Evolutionary conservation across 2,888 invertebrate genomes (phyloP).

Genomic region (Prosapia bicincta): DNA sequence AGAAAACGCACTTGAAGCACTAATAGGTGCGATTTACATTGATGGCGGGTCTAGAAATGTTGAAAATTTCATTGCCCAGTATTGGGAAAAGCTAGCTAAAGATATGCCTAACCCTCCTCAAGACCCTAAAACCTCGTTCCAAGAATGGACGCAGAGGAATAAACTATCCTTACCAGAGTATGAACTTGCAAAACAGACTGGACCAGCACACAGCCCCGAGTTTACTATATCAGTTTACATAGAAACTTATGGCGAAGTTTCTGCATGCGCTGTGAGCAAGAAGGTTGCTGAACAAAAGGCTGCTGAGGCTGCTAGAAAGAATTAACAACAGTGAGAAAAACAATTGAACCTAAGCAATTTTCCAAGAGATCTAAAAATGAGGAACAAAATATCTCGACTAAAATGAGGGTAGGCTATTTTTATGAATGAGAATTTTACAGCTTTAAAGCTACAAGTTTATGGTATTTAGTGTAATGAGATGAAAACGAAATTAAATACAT

Average conservation of each 20-base stretch:
- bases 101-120: background rate
- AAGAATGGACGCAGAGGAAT: background rate
- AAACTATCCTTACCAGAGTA: background rate
- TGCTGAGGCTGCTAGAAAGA: background rate
- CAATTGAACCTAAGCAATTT: no score
- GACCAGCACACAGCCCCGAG: background rate
- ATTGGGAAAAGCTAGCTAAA: background rate
- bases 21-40: conserved; percentile 13
- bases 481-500: no score
- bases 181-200: background rate
- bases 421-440: no score
- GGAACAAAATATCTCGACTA: no score
- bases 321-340: background rate
- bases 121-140: background rate
- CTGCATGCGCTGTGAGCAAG: background rate
- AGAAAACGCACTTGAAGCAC: conserved; percentile 13
- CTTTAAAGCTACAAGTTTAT: no score
- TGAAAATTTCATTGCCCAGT: background rate
- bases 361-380: no score
- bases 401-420: no score
- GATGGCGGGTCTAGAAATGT: background rate
- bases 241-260: background rate
- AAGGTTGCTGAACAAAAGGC: background rate
- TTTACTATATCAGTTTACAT: background rate
- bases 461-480: no score